These are phyloP conservation scores for Ascidia mentula DNA, from an alignment of 23 tunicate species.

Conservation along the genomic window DNA sequence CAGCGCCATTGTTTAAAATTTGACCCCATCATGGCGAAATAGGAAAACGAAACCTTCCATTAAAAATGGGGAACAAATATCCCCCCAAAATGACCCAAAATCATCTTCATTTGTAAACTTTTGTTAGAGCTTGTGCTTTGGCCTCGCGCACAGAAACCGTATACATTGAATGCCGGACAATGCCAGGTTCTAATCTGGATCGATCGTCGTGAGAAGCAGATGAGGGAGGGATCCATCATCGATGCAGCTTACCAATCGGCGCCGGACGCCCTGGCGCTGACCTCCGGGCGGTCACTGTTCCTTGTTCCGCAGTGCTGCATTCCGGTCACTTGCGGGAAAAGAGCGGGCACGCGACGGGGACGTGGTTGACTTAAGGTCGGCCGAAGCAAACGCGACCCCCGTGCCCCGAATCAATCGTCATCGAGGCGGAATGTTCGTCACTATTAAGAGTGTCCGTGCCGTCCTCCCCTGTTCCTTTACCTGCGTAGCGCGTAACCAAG, in stretches of 20 bases:
- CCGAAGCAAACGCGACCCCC: neutral
- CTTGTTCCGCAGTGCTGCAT: neutral
- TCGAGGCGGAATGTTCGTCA: neutral
- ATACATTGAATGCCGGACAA: no score
- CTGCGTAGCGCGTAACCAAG: neutral
- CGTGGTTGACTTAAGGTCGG: neutral
- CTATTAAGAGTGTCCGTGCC: neutral
- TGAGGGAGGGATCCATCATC: conserved; percentile 4
- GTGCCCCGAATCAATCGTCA: conserved; percentile 1
- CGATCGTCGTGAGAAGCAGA: neutral
- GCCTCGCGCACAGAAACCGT: no score
- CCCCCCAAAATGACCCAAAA: no score
- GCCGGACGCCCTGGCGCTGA: neutral
- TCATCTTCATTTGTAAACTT: no score
- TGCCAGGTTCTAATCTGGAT: conserved; percentile 10
- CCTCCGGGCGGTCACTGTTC: neutral
- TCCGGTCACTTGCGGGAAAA: neutral
- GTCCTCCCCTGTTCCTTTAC: neutral
- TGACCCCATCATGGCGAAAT: no score
- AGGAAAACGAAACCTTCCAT: no score
- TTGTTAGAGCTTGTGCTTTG: no score
- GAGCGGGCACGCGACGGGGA: neutral
- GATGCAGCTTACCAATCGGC: neutral
- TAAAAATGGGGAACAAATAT: no score
- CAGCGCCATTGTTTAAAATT: no score